A percentile compares a stretch with the other conserved stretches of the same genome.
These are phyloP conservation scores for Bursaphelenchus mucronatus DNA, from an alignment of 1,140 invertebrate species.

Conservation along the genomic window DNA sequence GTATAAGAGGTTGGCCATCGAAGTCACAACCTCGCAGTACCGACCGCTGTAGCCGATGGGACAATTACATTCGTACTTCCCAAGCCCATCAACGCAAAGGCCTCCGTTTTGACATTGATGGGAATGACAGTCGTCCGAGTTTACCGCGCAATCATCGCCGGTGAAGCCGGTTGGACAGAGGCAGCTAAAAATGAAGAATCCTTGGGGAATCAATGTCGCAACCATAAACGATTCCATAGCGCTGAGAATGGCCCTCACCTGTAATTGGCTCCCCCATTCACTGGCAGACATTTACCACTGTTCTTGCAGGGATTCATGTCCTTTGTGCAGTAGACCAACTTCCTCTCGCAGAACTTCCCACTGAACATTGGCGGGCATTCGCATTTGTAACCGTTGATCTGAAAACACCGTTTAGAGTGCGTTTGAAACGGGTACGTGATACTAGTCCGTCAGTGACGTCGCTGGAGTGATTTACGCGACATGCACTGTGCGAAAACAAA, in stretches of 20 bases:
- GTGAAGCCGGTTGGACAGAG: slow-evolving; percentile 81
- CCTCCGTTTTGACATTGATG: slow-evolving; percentile 87
- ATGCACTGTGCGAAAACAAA: too few relatives aligned
- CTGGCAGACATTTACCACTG: slow-evolving; percentile 78
- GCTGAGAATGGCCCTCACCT: too few relatives aligned
- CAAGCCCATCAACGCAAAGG: slow-evolving; percentile 67
- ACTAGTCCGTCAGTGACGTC: too few relatives aligned
- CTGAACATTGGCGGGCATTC: slow-evolving; percentile 82
- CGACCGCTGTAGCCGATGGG: slow-evolving; percentile 83
- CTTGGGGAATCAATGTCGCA: slow-evolving; percentile 81
- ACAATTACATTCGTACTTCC: slow-evolving; percentile 72
- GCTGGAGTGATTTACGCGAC: too few relatives aligned
- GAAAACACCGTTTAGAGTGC: slow-evolving; percentile 18
- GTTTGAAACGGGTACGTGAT: neutral
- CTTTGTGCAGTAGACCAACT: slow-evolving; percentile 82
- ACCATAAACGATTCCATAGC: too few relatives aligned
- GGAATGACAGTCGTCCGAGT: slow-evolving; percentile 82
- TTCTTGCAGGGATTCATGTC: slow-evolving; percentile 82
- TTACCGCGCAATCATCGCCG: slow-evolving; percentile 85
- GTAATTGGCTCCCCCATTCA: slow-evolving; percentile 79
- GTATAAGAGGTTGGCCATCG: neutral
- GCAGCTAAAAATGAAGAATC: slow-evolving; percentile 72
- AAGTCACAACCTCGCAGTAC: slow-evolving; percentile 78
- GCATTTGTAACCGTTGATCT: slow-evolving; percentile 66
- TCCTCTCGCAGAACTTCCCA: slow-evolving; percentile 89